Evolutionary conservation across 2,113 vertebrate species (phyloP), one percentile per base, ranked within the genome.

Genomic region (Solea senegalensis): DNA sequence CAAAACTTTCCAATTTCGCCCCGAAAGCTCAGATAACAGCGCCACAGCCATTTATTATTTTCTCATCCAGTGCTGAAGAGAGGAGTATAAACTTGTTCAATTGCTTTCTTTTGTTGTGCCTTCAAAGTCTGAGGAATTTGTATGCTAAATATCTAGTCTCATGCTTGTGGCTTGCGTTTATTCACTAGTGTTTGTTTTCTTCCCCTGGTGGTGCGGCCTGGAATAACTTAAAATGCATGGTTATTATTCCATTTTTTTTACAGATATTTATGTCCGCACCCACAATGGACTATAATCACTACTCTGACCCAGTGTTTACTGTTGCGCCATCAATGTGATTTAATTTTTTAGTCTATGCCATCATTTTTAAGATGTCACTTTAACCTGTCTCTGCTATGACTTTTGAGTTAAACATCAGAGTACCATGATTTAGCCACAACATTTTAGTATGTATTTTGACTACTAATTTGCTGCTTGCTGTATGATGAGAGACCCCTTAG

Each of bases 1-100:
- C 46, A 68, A 71, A 76, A 79, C 44, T 14, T 75, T 84, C 34
- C 68, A 28, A 45, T 72, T 76, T 58, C 3, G 8, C 55, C 43
- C 34, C 56, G 69, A 67, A 65, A 65, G 46, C 46, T 66, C 21
- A 68, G 62, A 82, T 72, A 80, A 69, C 57, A 80, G 55, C 61
- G 72, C 40, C 53, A 51, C 16, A 59, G 40, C 46, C 12, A 50
- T 79, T 68, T 51, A 49, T 76, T 46, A 34, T 63, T 76, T 75
- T 71, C 49, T 73, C 40, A 46, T 66, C 62, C 41, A 5, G 41
- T 43, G 52, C 45, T 39, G 10, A 26, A 53, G 15, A 52, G 28
- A 65, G 53, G 65, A 74, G 71, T 15, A 69, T 8, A 78, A 61
- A 49, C 45, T 50, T 52, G 10, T 57, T 72, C 40, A 53, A 43